These are phyloP conservation scores for Arnoldichthys spilopterus DNA, from an alignment of 2,797 vertebrate genomes.

Conservation along the genomic window DNA sequence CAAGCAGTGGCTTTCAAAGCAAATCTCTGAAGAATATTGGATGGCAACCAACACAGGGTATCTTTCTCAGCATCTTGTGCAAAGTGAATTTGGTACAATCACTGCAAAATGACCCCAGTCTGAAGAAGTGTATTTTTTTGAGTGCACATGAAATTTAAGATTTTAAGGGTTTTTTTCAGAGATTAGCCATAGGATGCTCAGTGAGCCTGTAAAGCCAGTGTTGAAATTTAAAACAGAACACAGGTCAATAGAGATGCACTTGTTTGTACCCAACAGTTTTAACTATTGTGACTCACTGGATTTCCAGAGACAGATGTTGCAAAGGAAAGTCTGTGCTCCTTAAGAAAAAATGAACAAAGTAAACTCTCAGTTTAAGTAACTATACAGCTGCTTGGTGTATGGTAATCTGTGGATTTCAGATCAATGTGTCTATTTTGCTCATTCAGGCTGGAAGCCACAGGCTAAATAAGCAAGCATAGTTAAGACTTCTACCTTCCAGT, in stretches of 20 bases:
- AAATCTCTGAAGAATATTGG: conserved; percentile 41
- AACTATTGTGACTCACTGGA: neutral
- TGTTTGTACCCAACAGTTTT: conserved; percentile 3
- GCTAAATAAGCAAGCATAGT: conserved; percentile 8
- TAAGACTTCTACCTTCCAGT: conserved; percentile 83
- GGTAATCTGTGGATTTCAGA: conserved; percentile 10
- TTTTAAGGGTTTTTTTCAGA: neutral
- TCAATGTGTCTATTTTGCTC: neutral
- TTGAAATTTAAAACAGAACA: neutral
- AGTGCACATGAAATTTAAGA: conserved; percentile 3
- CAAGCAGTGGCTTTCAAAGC: conserved; percentile 39
- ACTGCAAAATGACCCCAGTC: conserved; percentile 4
- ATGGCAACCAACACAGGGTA: conserved; percentile 27
- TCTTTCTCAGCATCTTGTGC: conserved; percentile 17
- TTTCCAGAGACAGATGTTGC: neutral
- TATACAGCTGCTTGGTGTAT: neutral
- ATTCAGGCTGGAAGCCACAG: neutral
- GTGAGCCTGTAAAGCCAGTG: neutral
- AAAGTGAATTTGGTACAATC: conserved; percentile 14
- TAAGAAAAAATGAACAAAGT: neutral
- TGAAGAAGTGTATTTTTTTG: neutral
- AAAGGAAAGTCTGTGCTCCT: conserved; percentile 5
- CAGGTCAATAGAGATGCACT: conserved; percentile 3
- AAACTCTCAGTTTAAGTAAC: neutral
- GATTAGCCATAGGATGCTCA: neutral